Evolutionary conservation across 2,888 invertebrate genomes (phyloP).

Genomic region (Drosophila ezoana): DNA sequence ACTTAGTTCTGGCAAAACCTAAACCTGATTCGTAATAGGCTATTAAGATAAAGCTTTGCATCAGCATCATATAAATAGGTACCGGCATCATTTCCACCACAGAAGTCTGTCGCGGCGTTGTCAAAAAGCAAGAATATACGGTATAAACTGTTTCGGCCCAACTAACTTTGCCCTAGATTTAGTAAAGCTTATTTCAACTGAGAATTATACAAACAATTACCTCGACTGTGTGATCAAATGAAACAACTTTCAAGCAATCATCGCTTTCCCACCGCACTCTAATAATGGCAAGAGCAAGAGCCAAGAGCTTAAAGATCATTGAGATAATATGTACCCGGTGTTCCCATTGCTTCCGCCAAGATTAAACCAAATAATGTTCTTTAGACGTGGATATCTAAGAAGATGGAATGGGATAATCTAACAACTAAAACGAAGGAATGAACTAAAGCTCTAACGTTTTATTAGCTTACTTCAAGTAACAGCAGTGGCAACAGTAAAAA

Average conservation of each 20-base stretch:
- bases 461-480: constrained; percentile 1
- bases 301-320: not conserved
- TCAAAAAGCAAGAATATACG: not conserved
- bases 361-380: not conserved
- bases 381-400: constrained; percentile 1
- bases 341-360: constrained; percentile 1
- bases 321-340: not conserved
- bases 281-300: not conserved
- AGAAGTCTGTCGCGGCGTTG: not conserved
- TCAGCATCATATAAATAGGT: constrained; percentile 12
- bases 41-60: not conserved
- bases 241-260: not conserved
- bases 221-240: not conserved
- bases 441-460: not conserved
- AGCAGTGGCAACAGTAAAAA: constrained; percentile 7
- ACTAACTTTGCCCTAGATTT: constrained; percentile 2
- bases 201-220: not conserved
- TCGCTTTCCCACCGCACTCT: not conserved
- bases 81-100: not conserved
- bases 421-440: not conserved
- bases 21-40: constrained; percentile 10
- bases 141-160: too few species aligned
- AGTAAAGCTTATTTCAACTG: not conserved
- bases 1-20: not conserved
- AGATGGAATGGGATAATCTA: constrained; percentile 15